Evolutionary conservation across 2,888 invertebrate genomes (phyloP), one percentile per base, ranked within the genome.

Genomic region (Synanthedon vespiformis): DNA sequence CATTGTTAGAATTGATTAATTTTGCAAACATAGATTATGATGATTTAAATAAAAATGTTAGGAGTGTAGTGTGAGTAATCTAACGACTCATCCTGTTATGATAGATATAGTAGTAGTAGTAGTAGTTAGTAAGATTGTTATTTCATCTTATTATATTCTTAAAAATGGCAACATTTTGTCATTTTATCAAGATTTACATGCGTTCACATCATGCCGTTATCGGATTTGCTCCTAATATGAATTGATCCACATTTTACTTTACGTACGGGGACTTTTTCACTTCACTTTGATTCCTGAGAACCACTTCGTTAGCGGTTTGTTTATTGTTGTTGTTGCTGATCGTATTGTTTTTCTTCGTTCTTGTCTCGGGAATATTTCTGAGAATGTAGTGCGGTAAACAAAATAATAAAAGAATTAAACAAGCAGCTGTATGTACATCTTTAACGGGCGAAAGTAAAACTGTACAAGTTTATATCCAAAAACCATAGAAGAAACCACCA

Each of bases 181-280:
- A 34, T 10, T 3, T 34, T 34, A 34, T 6, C 34, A 10, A 8
- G 6, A 34, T 34, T 34, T 34, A 44, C 44, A 44, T 44, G 44
- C 44, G 44, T 10, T 48, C 18, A 48, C 6, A 10, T 48, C 48
- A 48, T 48, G 48, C 48, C 18, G 48, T 48, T 50, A 48, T 44
- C 11, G n/a, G 14, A 44, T 44, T 44, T 44, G 44, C 44, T 13
- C 6, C 11, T 18, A 11, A 3, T 44, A 14, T 44, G n/a, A 44
- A n/a, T 44, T 13, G 14, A 14, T 44, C 13, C 44, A 34, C 44
- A 44, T 44, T 44, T 44, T 5, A 44, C 13, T 34, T 10, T 78
- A 78, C 79, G 75, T 80, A 80, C 79, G 75, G 72, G 58, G 70
- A 61, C 67, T 67, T 76, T 72, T 77, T 82, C 73, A 68, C 63